Evolutionary conservation across 2,888 invertebrate genomes (phyloP).

Genomic region (Bhutanitis thaidina): DNA sequence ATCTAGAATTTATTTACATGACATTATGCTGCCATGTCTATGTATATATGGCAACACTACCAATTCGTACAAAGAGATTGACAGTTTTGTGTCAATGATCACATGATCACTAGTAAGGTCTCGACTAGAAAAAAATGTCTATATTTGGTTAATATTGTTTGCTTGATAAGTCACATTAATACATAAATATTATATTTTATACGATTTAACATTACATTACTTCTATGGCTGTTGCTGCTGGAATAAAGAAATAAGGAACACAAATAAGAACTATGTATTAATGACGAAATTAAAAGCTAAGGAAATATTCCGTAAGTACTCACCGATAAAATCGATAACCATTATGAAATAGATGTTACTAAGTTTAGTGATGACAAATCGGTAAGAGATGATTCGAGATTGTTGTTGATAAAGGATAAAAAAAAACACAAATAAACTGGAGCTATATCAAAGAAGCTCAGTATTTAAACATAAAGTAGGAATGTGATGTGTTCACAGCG

Average conservation of each 20-base stretch:
- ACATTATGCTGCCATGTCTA: conserved; percentile 8
- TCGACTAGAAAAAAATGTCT: conserved; percentile 5
- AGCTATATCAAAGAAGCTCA: not conserved
- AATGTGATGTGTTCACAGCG: conserved; percentile 51
- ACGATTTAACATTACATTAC: too few species aligned
- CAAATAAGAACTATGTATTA: too few species aligned
- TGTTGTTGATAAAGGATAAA: not conserved
- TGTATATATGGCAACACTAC: conserved; percentile 7
- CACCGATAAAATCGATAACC: not conserved
- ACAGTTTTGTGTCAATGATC: conserved; percentile 15
- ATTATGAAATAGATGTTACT: not conserved
- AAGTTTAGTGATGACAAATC: too few species aligned
- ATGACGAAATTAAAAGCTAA: too few species aligned
- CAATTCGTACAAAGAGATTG: conserved; percentile 15
- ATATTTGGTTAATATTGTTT: conserved; percentile 5
- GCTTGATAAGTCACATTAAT: not conserved
- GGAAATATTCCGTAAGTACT: not conserved
- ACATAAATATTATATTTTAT: too few species aligned
- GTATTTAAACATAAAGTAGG: not conserved
- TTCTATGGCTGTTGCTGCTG: too few species aligned
- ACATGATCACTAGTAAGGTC: not conserved
- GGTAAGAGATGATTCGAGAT: not conserved
- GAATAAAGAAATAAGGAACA: too few species aligned
- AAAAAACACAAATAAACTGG: not conserved
- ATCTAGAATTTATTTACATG: conserved; percentile 4